Evolutionary conservation across 2,888 invertebrate species (phyloP).

Genomic region (Lymantria dispar): DNA sequence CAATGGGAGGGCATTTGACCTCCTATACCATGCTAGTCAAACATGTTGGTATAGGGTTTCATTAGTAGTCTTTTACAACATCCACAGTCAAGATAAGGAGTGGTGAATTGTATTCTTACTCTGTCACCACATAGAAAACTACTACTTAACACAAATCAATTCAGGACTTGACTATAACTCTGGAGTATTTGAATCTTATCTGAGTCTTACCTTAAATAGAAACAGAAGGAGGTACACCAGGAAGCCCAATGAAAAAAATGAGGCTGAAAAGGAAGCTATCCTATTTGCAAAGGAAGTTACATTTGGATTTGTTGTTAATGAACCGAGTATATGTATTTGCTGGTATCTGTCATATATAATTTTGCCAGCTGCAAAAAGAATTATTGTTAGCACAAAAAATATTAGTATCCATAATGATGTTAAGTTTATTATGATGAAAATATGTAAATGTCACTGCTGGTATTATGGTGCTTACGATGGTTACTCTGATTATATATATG

Average conservation of each 20-base stretch:
- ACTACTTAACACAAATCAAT: neutral
- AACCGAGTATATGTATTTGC: constrained; percentile 78
- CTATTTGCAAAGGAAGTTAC: constrained; percentile 72
- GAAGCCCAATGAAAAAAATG: constrained; percentile 84
- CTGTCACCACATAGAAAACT: too few relatives aligned
- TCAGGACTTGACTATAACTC: neutral
- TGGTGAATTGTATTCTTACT: too few relatives aligned
- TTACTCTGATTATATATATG: too few relatives aligned
- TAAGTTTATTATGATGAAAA: neutral
- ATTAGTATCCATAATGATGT: constrained; percentile 18
- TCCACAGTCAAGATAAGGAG: too few relatives aligned
- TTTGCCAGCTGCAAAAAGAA: constrained; percentile 80
- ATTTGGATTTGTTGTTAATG: constrained; percentile 75
- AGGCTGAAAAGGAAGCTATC: constrained; percentile 70
- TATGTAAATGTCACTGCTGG: too few relatives aligned
- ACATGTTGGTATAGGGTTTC: too few relatives aligned
- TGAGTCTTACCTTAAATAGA: constrained; percentile 73
- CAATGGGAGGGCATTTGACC: too few relatives aligned
- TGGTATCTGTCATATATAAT: constrained; percentile 85
- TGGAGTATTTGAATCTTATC: too few relatives aligned
- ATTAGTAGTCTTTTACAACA: too few relatives aligned
- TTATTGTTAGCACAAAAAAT: constrained; percentile 30
- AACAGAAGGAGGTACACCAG: constrained; percentile 75
- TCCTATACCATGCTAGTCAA: too few relatives aligned
- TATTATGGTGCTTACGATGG: too few relatives aligned